Evolutionary conservation across 2,113 vertebrate species (phyloP), one percentile per base, ranked within the genome.

Genomic region (Mormyrus iriodes): DNA sequence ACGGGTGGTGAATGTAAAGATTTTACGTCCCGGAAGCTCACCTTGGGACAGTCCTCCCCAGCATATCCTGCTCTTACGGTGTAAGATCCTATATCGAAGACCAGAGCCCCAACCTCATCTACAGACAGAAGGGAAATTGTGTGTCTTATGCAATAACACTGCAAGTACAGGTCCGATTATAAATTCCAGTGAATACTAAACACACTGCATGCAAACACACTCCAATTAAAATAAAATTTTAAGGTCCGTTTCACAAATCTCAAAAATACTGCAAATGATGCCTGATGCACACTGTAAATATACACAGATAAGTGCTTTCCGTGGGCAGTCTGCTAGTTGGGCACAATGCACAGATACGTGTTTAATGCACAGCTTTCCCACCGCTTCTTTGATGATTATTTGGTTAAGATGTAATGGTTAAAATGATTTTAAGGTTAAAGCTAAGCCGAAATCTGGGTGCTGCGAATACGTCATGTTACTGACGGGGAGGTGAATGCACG

Each of bases 51-150:
- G 92, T 99, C 98, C 93, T 99, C 98, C 42, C 98, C 98, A 27
- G 98, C 98, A 91, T 99, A 99, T 90, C 98, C 98, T 90, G 98
- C 98, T 95, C 98, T 96, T 89, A 99, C 98, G 0, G 98, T 97
- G 90, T 98, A 99, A 0, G 98, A 99, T 89, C 98, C 98, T 65
- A 99, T 99, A 94, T 99, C 98, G 90, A 99, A 99, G 90, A 99
- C 98, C 92, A 99, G 95, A 44, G 98, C 98, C 73, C 98, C 98
- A 55, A 99, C 98, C 94, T 99, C 98, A 97, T 99, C 98, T 99
- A 93, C 84, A 31, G 85, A 27, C 53, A 9, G 1, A 86, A 52
- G 27, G 31, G 13, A 86, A 53, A 86, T 6, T 69, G 61, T 10
- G 27, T 27, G n/a, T 69, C n/a, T 69, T 69, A 10, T 31, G 27